Evolutionary conservation across 2,888 invertebrate genomes (phyloP), one percentile per base, ranked within the genome.

Genomic region (Polylopha cassiicola): DNA sequence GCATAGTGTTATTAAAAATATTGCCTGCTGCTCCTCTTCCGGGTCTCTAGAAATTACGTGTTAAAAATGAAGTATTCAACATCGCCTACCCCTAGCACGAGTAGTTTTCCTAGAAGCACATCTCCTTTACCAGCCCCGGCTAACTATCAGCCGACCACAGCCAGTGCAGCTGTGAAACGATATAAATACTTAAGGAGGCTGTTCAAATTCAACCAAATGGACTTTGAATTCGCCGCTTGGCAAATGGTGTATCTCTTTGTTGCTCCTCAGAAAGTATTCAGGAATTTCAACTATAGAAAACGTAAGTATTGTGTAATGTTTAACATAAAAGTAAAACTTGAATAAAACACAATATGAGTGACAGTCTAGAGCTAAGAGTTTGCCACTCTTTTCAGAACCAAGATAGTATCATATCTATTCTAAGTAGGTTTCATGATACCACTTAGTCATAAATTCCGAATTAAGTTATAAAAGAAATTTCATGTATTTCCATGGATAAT

Each of bases 191-290:
- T 97, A 33, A 86, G 94, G 51, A 89, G 95, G 62, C 79, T 97
- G 43, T 87, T 95, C 43, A 94, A 95, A 75, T 97, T 97, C 67
- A 91, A 95, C 63, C 98, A 99, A 84, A 99, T 99, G 99, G 99
- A 99, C 81, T 99, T 99, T 84, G 98, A 99, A 73, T 99, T 97
- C 86, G 99, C 99, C 0, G 87, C 94, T n/a, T 99, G 99, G 99
- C 99, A 99, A 88, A 98, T 99, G 96, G 77, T 98, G 0, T 98
- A 98, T 73, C 86, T 99, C 47, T 95, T 99, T 66, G 89, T 94
- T 39, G 89, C 97, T 0, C 99, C 99, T 8, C 98, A 98, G 65
- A 98, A 97, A 89, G 97, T 99, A 20, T 97, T 97, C 72, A 90
- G 97, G 69, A 98, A 98, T 84, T 98, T 98, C 75, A 94, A 97